phyloP scores from a whole-genome alignment of 2,113 vertebrate genomes.

The Festucalex cinctus region DNA sequence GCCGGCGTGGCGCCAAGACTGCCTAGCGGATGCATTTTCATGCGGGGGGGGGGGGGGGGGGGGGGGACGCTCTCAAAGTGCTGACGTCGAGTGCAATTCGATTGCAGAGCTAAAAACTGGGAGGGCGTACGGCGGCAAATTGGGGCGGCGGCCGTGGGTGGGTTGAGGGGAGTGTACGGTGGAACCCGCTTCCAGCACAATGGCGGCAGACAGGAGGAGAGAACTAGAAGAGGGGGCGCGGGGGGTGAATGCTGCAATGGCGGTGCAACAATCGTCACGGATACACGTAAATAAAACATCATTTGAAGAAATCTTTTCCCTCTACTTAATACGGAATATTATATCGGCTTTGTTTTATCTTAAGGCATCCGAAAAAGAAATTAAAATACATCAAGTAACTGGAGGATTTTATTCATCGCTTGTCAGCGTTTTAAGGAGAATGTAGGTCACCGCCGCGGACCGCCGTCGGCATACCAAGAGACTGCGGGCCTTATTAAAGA shows the following conservation, averaged over 20 bases:
- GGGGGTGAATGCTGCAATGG: slow-evolving; percentile 29
- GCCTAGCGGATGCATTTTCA: background rate
- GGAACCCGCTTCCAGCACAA: slow-evolving; percentile 26
- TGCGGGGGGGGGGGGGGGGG: background rate
- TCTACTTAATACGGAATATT: slow-evolving; percentile 48
- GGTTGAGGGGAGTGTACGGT: background rate
- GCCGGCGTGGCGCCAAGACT: background rate
- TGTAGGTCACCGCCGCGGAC: slow-evolving; percentile 66
- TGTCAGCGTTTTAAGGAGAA: slow-evolving; percentile 67
- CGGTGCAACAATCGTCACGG: slow-evolving; percentile 21
- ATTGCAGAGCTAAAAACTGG: background rate
- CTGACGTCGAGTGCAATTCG: background rate
- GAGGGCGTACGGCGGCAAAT: background rate
- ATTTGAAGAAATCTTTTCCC: slow-evolving; percentile 20
- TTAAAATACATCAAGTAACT: slow-evolving; percentile 39
- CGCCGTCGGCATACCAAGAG: slow-evolving; percentile 67
- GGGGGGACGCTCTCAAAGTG: background rate
- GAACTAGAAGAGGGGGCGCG: slow-evolving; percentile 9
- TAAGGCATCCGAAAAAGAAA: slow-evolving; percentile 25
- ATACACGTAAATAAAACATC: slow-evolving; percentile 8
- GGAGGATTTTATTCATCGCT: slow-evolving; percentile 50
- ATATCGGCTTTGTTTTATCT: slow-evolving; percentile 40
- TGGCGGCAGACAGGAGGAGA: slow-evolving; percentile 28
- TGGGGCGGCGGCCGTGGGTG: background rate
- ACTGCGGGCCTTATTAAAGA: slow-evolving; percentile 65